Base-by-base conservation (phyloP, 2,888 invertebrate genomes). In the Agapetus fuscipes region DNA sequence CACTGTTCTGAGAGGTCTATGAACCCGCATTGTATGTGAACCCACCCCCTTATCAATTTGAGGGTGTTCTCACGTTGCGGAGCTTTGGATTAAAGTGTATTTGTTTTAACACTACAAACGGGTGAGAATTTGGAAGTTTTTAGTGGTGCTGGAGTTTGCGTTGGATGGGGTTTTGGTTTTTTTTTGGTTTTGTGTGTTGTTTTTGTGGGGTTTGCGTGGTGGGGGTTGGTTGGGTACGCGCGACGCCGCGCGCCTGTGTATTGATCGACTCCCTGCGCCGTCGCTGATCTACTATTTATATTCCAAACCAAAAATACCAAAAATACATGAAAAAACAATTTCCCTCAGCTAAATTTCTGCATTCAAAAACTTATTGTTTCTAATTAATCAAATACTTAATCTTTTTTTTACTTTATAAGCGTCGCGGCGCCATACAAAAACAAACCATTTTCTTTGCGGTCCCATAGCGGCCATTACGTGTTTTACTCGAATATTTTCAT, bases 181-280 rank as follows among this genome's bases (percentile, higher is more conserved):
- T 13, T 16, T 16, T 30, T 2, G 14, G 4, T 13, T 30, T 30
- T 15, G 14, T 14, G 13, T 4, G 9, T 20, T 9, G 20, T 9
- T 20, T 20, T 20, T 4, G 11, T 33, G 31, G 14, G 17, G 17
- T 33, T 33, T n/a, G 53, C 50, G 49, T 48, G 49, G 54, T 48
- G 51, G 50, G 52, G 54, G 53, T 54, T 53, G n/a, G n/a, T n/a
- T 54, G 56, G 56, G 56, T 54, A 57, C 59, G 59, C 50, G 52
- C 54, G 57, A 63, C 61, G 61, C 54, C 60, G 57, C 66, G 68
- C 67, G 64, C 65, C 54, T 52, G 51, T 57, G 56, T 57, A 62
- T 66, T 66, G 67, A 46, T 46, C 43, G 46, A n/a, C n/a, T 37
- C 39, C 34, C 40, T 43, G 33, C 38, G 31, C 43, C 38, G 41